Percentiles rank a stretch among this genome's conserved stretches.
Evolutionary conservation across 2,113 vertebrate species (phyloP).

Genomic region (Daubentonia madagascariensis): DNA sequence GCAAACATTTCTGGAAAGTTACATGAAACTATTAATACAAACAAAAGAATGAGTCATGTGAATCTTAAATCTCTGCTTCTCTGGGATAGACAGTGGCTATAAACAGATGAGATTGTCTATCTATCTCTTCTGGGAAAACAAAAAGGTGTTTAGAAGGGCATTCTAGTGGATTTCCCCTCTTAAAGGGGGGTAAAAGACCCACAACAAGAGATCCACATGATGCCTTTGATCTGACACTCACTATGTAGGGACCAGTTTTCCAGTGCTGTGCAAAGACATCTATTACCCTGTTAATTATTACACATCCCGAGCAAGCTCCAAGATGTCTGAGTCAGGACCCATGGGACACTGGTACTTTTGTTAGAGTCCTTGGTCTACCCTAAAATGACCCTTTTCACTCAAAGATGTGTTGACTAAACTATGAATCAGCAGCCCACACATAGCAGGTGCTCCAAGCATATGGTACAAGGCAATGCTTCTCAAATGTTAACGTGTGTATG

Average conservation of each 20-base stretch:
- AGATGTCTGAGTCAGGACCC: neutral
- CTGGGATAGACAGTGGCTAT: neutral
- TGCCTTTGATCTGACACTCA: neutral
- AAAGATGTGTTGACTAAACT: neutral
- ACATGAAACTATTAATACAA: neutral
- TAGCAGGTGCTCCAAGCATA: neutral
- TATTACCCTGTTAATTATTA: neutral
- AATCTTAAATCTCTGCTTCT: neutral
- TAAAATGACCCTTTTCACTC: neutral
- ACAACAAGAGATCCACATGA: neutral
- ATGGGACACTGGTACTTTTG: neutral
- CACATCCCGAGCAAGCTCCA: neutral
- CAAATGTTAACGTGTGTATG: neutral
- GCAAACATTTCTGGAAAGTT: slow-evolving; percentile 5
- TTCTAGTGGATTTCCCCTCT: neutral
- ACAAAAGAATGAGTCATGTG: neutral
- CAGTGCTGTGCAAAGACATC: neutral
- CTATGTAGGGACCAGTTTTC: neutral
- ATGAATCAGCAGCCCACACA: slow-evolving; percentile 17
- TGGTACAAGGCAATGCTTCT: neutral
- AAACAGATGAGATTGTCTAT: neutral
- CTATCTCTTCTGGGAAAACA: neutral
- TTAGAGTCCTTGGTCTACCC: neutral
- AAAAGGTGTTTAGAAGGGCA: neutral
- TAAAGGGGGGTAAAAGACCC: neutral